A percentile compares a stretch with the other conserved stretches of the same genome.
These are phyloP conservation scores for Solea senegalensis DNA, from an alignment of 2,113 vertebrate genomes.

Conservation along the genomic window DNA sequence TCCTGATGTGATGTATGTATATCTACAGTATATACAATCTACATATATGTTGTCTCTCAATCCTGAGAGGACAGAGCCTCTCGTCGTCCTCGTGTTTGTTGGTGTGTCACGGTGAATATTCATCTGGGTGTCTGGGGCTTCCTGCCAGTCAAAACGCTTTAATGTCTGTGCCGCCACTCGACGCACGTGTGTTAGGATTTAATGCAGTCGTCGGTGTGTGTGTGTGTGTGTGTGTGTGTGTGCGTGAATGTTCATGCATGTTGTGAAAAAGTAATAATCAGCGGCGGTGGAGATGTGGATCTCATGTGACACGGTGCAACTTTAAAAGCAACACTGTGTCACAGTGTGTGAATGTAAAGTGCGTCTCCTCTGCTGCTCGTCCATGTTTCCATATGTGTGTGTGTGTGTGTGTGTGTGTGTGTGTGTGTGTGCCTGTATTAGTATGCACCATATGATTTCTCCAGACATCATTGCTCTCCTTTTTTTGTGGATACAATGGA, in stretches of 20 bases:
- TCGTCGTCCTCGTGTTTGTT: conserved; percentile 4
- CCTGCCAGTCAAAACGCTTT: conserved; percentile 30
- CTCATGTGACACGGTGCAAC: conserved; percentile 15
- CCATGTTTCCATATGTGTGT: not conserved
- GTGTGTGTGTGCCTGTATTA: not conserved
- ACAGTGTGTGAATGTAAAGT: conserved; percentile 20
- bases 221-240: not conserved
- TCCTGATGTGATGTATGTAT: not conserved
- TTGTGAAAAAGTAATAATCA: not conserved
- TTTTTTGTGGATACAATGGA: not conserved
- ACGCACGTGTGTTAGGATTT: conserved; percentile 1
- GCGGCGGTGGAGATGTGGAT: conserved; percentile 5
- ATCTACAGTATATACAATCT: not conserved
- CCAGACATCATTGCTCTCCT: not conserved
- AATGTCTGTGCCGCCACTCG: conserved; percentile 16
- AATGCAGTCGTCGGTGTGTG: not conserved
- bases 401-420: conserved; percentile 1
- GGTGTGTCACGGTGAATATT: conserved; percentile 3
- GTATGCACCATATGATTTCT: not conserved
- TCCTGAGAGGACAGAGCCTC: not conserved
- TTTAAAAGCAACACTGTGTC: conserved; percentile 40
- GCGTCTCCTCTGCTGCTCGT: not conserved
- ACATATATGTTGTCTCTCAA: not conserved
- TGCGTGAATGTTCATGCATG: not conserved
- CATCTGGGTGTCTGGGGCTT: conserved; percentile 12